phyloP scores from a whole-genome alignment of 2,888 invertebrate species.

The Lissocephala sabroskyi region DNA sequence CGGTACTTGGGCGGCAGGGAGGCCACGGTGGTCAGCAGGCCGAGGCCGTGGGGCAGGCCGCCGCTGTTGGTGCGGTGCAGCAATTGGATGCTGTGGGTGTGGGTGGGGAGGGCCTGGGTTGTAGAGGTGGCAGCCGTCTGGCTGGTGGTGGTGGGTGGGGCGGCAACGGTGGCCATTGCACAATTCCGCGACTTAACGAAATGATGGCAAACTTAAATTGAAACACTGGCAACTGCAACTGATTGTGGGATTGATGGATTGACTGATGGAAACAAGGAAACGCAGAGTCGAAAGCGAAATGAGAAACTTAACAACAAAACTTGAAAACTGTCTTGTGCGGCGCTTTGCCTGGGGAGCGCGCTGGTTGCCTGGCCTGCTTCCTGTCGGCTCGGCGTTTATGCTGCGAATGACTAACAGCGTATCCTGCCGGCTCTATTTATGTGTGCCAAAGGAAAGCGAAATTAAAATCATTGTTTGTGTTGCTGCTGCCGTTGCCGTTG shows the following conservation, averaged over 20 bases:
- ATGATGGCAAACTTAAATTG: constrained; percentile 37
- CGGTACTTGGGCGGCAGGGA: constrained; percentile 72
- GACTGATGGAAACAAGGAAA: too few relatives aligned
- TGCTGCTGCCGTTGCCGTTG: constrained; percentile 18
- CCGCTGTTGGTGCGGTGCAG: constrained; percentile 47
- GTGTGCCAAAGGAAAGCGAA: constrained; percentile 68
- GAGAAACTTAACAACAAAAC: background rate
- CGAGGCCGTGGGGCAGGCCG: constrained; percentile 67
- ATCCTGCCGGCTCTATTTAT: constrained; percentile 70
- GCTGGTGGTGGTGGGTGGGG: constrained; percentile 7
- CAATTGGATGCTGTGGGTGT: constrained; percentile 57
- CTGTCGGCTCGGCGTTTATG: constrained; percentile 69
- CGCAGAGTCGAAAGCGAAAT: too few relatives aligned
- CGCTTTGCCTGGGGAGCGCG: constrained; percentile 21
- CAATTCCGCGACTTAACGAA: constrained; percentile 31
- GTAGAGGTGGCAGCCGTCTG: constrained; percentile 21
- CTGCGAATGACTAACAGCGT: constrained; percentile 72
- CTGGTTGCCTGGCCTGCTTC: constrained; percentile 40
- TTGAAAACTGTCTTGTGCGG: background rate
- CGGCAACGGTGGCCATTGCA: constrained; percentile 46
- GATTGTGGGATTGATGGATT: too few relatives aligned
- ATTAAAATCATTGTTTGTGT: constrained; percentile 62
- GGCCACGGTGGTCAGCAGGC: constrained; percentile 71
- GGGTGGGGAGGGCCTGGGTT: constrained; percentile 22
- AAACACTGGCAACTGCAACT: too few relatives aligned